Percentiles rank a stretch among this genome's conserved stretches.
Conservation (phyloP, 2,113 vertebrate species). For the Corapipo altera region DNA sequence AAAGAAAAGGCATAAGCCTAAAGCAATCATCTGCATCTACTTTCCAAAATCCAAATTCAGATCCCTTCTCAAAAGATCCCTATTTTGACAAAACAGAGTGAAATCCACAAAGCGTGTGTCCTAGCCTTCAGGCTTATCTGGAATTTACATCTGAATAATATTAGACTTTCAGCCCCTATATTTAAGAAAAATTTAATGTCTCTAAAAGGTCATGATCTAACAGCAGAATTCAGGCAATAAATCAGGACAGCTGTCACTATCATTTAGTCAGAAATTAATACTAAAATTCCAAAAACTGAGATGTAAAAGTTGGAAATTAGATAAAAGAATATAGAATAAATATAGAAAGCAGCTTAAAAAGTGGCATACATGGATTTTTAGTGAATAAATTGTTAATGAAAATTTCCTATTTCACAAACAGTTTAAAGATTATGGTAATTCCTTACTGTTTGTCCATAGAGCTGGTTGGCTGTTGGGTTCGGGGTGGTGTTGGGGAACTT, state of each 20-base stretch:
- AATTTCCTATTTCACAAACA: neutral
- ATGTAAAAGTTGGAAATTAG: neutral
- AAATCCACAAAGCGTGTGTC: neutral
- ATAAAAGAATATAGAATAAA: neutral
- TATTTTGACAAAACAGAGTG: neutral
- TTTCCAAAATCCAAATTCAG: neutral
- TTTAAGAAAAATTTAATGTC: neutral
- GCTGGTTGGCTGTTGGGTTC: neutral
- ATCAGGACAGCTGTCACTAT: neutral
- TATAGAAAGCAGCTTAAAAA: neutral
- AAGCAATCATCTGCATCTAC: neutral
- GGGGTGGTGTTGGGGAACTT: neutral
- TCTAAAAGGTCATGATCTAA: neutral
- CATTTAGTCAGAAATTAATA: neutral
- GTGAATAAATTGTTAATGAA: neutral
- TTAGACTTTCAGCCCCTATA: neutral
- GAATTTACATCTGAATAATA: neutral
- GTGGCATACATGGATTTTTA: neutral
- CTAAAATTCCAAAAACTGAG: neutral
- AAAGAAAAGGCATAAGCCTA: neutral
- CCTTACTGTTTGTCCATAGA: neutral
- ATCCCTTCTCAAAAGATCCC: neutral
- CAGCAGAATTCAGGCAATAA: neutral
- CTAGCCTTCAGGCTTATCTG: neutral
- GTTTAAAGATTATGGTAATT: neutral